Evolutionary conservation across 2,888 invertebrate species (phyloP), one percentile per base, ranked within the genome.

Genomic region (Onthophagus sagittarius): DNA sequence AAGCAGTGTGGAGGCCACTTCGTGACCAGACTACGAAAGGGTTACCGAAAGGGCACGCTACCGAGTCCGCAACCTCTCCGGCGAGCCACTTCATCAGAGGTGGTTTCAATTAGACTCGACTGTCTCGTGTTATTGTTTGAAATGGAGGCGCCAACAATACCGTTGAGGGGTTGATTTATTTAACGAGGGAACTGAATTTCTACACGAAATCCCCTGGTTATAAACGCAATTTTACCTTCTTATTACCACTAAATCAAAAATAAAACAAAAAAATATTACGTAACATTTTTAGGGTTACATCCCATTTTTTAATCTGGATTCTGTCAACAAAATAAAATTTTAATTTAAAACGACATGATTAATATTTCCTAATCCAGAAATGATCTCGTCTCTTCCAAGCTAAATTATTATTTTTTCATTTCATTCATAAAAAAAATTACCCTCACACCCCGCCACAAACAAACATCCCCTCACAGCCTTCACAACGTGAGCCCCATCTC

Each of bases 1-100:
- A 82, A 83, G 82, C 80, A 78, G 79, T 79, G 79, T 81, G 82
- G 81, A 81, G 80, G 77, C 76, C 79, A 77, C 81, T 32, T 67
- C 84, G 84, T 84, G 84, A 83, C 82, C 72, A 72, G 83, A 67
- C 67, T 67, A 23, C 67, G 39, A 53, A 53, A 53, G 5, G 39
- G 39, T 53, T 53, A 53, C 39, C 39, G 39, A 53, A 23, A 3
- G 39, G 39, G 11, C 39, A 7, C 11, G 39, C 39, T 53, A 53
- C 39, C 9, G 11, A 53, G 11, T 53, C 39, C 39, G 39, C 39
- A 23, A 23, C 39, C 39, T 53, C 39, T 9, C 9, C 7, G 11
- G 39, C 39, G 7, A 11, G 39, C 39, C 39, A 53, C 39, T 53
- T 53, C 39, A 53, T 53, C 39, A 53, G 39, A 53, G 39, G 39